Evolutionary conservation across 2,888 invertebrate species (phyloP), one percentile per base, ranked within the genome.

Genomic region (Thumatha senex): DNA sequence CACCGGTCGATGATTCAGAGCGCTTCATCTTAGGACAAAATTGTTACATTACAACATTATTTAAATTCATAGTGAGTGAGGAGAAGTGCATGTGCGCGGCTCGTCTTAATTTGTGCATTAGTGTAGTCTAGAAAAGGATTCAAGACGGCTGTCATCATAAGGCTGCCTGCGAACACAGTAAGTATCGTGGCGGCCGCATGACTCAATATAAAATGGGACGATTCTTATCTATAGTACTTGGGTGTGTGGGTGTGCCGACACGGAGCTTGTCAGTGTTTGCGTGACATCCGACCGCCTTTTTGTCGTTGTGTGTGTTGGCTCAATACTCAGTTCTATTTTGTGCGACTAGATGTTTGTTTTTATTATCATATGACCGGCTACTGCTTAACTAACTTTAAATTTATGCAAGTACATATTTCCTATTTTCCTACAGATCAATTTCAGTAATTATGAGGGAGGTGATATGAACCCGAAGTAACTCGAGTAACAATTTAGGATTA

Each of bases 91-190:
- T 82, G 83, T 80, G 80, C 79, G 79, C 80, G 68, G 70, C 76
- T 75, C 79, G 79, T 73, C 77, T 72, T 74, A 73, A 79, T 83
- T 82, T 78, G 80, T 82, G 78, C 74, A 76, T 79, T 80, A 73
- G 79, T 78, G 76, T 73, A 72, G 73, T 79, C 76, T 76, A 73
- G 72, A 78, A 78, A 85, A 88, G 80, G 76, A 82, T 82, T 82
- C 89, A 87, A 88, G 88, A 89, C 90, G 88, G 83, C 90, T 83
- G 87, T 89, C 89, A 85, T 86, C 88, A 89, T 89, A 88, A 89
- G 90, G 89, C 90, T 89, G 90, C 90, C 90, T 80, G 84, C 88
- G 84, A 89, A 84, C 81, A 86, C 87, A 89, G 90, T 91, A 79
- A 91, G 90, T 91, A 89, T 83, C 74, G 74, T 76, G 74, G 73